Evolutionary conservation across 2,888 invertebrate species (phyloP).

Genomic region (Carterocephalus palaemon): DNA sequence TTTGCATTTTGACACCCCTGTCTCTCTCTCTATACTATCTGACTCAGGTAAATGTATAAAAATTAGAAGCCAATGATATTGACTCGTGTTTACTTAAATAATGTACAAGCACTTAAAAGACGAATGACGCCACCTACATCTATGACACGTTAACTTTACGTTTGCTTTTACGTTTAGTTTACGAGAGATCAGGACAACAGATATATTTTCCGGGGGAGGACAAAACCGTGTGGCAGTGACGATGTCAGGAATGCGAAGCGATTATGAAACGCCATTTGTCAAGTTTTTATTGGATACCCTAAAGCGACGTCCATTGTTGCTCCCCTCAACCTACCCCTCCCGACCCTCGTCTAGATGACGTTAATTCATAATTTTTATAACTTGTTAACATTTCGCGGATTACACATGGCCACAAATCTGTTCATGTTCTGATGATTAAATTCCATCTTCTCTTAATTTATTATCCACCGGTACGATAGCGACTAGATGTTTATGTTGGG

Average conservation of each 20-base stretch:
- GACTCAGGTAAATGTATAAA: too few relatives aligned
- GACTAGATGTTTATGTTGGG: conserved; percentile 11
- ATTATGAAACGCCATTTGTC: conserved; percentile 79
- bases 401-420: conserved; percentile 25
- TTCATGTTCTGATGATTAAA: conserved; percentile 28
- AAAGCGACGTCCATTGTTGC: conserved; percentile 64
- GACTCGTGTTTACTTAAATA: not conserved
- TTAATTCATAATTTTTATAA: conserved; percentile 76
- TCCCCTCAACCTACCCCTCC: conserved; percentile 39
- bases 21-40: too few relatives aligned
- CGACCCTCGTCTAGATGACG: conserved; percentile 65
- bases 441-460: conserved; percentile 25
- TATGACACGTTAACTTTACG: not conserved
- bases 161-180: not conserved
- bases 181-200: conserved; percentile 41
- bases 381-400: conserved; percentile 55
- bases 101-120: not conserved
- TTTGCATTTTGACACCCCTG: too few relatives aligned
- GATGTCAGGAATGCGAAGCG: conserved; percentile 70
- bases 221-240: conserved; percentile 62
- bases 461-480: not conserved
- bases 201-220: conserved; percentile 59
- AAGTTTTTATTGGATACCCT: conserved; percentile 78
- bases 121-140: not conserved
- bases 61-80: too few relatives aligned